Evolutionary conservation across 2,113 vertebrate species (phyloP), one percentile per base, ranked within the genome.

Genomic region (Spheniscus mendiculus): DNA sequence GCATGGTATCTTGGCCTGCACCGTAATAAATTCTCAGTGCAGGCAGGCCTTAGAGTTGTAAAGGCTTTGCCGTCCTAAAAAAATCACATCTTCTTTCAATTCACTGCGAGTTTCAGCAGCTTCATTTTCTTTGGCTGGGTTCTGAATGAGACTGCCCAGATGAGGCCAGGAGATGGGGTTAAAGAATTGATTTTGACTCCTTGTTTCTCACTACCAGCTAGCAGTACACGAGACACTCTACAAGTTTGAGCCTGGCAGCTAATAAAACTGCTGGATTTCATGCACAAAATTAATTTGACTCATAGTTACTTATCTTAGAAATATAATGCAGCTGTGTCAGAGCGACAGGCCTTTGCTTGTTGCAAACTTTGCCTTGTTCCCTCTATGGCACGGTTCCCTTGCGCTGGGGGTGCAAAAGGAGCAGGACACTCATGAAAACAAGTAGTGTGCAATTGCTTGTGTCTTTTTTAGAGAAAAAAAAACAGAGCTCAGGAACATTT

Each of bases 141-240:
- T 59, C 25, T 69, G 30, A 72, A 32, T 0, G 1, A 20, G 61
- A 40, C 77, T 81, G 49, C 53, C 40, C 20, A 44, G 50, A 65
- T 58, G 78, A 93, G 71, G 70, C 93, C 93, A 93, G 81, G 79
- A 97, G 94, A 67, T 92, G 89, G 84, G 92, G 90, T 88, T 94
- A 58, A 85, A 86, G 76, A 96, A 90, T 16, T 58, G 63, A 8
- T 61, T 94, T 88, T 90, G 45, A 40, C 63, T 80, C 59, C 44
- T 79, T 3, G 0, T 63, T 91, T 91, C 78, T 83, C 53, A 26
- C n/a, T 66, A 7, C 38, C 38, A 56, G 32, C 38, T 61, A 71
- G 58, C 34, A 69, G 77, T 50, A 52, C 36, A 17, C 3, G 4
- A 50, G 66, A 30, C 16, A 8, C 15, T 62, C 32, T 29, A 74